These are phyloP conservation scores for Hirtodrosophila cameraria DNA, from an alignment of 2,888 invertebrate species.

Conservation along the genomic window DNA sequence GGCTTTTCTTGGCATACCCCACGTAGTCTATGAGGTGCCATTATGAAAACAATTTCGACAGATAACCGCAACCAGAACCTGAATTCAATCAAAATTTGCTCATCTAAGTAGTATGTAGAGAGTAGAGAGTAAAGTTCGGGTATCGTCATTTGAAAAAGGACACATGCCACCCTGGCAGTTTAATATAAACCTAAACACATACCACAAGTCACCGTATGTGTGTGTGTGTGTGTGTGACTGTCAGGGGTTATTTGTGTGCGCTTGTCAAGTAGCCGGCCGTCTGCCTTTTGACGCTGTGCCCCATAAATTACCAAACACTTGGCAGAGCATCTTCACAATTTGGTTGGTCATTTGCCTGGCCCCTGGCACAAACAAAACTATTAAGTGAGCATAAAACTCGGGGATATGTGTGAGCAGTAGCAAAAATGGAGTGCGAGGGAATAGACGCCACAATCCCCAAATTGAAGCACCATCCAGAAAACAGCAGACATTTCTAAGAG, in stretches of 20 bases:
- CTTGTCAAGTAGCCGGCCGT: constrained; percentile 73
- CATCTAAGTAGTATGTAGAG: constrained; percentile 36
- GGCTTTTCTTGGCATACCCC: not conserved
- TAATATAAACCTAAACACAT: constrained; percentile 77
- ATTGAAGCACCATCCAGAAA: constrained; percentile 46
- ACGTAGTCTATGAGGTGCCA: constrained; percentile 55
- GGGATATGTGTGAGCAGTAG: constrained; percentile 40
- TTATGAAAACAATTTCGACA: constrained; percentile 72
- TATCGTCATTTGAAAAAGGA: constrained; percentile 61
- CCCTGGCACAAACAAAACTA: constrained; percentile 72
- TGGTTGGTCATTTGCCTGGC: constrained; percentile 73
- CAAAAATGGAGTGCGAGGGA: constrained; percentile 20
- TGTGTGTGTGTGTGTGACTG: constrained; percentile 31
- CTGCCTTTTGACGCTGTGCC: constrained; percentile 72
- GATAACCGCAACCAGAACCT: constrained; percentile 52
- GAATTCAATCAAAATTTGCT: constrained; percentile 33
- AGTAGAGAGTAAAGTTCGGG: constrained; percentile 14
- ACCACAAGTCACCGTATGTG: constrained; percentile 41
- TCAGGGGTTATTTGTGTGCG: constrained; percentile 62
- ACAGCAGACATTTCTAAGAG: constrained; percentile 30
- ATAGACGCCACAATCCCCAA: constrained; percentile 26
- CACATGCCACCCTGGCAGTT: constrained; percentile 74
- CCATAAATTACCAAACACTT: constrained; percentile 74
- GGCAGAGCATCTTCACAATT: constrained; percentile 72
- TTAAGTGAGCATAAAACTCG: constrained; percentile 76